phyloP scores from a whole-genome alignment of 1,140 invertebrate genomes.

The Bombus haemorrhoidalis region DNA sequence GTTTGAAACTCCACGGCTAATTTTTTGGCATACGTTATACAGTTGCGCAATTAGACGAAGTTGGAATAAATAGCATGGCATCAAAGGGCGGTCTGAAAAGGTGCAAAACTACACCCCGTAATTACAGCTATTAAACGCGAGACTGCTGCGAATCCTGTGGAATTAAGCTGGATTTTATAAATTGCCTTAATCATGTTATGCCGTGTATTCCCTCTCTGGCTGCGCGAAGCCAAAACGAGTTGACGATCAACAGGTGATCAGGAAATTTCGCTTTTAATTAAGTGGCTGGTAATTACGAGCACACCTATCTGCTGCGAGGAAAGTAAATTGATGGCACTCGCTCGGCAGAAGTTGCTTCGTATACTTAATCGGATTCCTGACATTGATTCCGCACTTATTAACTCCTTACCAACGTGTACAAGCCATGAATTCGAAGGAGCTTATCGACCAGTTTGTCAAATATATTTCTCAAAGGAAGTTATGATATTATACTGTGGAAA shows the following conservation, averaged over 20 bases:
- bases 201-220: background rate
- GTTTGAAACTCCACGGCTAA: background rate
- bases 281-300: conserved; percentile 46
- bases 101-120: background rate
- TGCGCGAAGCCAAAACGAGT: conserved; percentile 19
- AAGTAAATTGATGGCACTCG: conserved; percentile 54
- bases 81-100: background rate
- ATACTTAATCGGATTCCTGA: conserved; percentile 36
- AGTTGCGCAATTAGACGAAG: background rate
- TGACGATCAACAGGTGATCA: conserved; percentile 39
- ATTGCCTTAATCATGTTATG: conserved; percentile 13
- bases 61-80: background rate
- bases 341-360: conserved; percentile 30
- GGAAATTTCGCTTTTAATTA: conserved; percentile 67
- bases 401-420: conserved; percentile 16
- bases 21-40: background rate
- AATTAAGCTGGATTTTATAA: conserved; percentile 10
- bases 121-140: background rate
- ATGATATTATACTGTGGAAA: background rate
- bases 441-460: background rate
- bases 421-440: background rate
- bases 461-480: background rate
- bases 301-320: conserved; percentile 26
- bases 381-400: conserved; percentile 50
- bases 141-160: too few species aligned